Conservation (phyloP, 2,888 invertebrate species). For the Embidobia sp. region DNA sequence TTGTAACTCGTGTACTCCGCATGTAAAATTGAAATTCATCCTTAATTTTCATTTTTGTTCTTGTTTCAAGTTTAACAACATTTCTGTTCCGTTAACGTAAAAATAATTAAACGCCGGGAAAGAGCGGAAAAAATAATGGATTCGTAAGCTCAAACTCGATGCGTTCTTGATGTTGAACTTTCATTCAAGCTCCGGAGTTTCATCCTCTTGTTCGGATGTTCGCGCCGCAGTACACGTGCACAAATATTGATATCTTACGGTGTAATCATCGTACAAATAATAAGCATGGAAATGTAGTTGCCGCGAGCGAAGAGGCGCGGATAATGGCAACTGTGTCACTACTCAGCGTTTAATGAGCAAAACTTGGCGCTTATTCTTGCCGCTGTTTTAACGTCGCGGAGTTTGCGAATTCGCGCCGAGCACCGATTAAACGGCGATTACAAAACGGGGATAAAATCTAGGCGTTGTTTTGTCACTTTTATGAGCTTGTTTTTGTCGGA, state of each 20-base stretch:
- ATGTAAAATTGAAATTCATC: too few relatives aligned
- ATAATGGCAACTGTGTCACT: conserved; percentile 33
- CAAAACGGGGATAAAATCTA: too few relatives aligned
- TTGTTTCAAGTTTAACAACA: too few relatives aligned
- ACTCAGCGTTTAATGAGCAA: conserved; percentile 30
- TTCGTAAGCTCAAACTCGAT: too few relatives aligned
- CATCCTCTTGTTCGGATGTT: conserved; percentile 26
- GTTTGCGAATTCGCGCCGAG: conserved; percentile 4
- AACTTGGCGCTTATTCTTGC: conserved; percentile 26
- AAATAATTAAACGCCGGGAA: too few relatives aligned
- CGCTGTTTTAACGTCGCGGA: conserved; percentile 7
- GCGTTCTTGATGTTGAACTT: neutral
- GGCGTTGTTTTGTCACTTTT: too few relatives aligned
- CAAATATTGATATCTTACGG: conserved; percentile 54
- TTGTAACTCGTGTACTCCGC: too few relatives aligned
- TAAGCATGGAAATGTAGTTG: conserved; percentile 48
- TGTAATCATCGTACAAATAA: conserved; percentile 55
- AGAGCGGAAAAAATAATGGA: too few relatives aligned
- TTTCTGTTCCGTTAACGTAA: too few relatives aligned
- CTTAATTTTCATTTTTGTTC: too few relatives aligned
- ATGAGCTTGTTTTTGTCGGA: too few relatives aligned
- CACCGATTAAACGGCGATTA: too few relatives aligned
- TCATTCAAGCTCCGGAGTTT: conserved; percentile 30
- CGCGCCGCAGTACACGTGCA: conserved; percentile 4
- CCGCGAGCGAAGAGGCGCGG: conserved; percentile 16